These are phyloP conservation scores for Climacteris rufus DNA, from an alignment of 2,113 vertebrate genomes.

Conservation along the genomic window DNA sequence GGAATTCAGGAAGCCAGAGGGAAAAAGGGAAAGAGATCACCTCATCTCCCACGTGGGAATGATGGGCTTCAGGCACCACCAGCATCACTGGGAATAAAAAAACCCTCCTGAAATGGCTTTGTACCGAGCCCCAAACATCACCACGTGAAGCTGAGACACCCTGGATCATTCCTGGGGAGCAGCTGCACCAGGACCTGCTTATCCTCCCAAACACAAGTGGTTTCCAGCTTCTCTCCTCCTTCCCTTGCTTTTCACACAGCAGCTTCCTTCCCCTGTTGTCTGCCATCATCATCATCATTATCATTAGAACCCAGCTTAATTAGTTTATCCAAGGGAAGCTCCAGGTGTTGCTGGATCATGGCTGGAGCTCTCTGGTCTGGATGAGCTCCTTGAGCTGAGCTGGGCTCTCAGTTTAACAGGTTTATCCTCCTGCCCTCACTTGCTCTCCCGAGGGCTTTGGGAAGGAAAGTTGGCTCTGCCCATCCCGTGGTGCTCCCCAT, in stretches of 20 bases:
- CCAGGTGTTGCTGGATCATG: neutral
- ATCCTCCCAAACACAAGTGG: neutral
- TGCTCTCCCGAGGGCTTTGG: neutral
- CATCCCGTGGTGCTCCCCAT: accelerated
- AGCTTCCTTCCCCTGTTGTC: neutral
- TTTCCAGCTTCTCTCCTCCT: neutral
- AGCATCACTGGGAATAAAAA: neutral
- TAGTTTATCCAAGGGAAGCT: neutral
- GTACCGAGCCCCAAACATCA: neutral
- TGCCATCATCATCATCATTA: neutral
- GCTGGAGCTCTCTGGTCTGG: neutral
- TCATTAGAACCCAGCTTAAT: neutral
- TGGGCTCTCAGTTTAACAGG: neutral
- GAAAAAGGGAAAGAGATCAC: no score
- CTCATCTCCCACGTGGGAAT: accelerated
- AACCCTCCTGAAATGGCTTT: neutral
- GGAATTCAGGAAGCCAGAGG: no score
- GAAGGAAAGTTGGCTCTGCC: neutral
- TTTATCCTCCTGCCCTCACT: neutral
- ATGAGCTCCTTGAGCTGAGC: neutral
- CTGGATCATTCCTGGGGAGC: neutral
- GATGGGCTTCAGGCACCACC: neutral
- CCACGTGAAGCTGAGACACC: neutral
- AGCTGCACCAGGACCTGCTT: neutral
- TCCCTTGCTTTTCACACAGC: neutral